A percentile compares a stretch with the other conserved stretches of the same genome.
These are phyloP conservation scores for Acheta domesticus DNA, from an alignment of 2,888 invertebrate genomes.

Conservation along the genomic window DNA sequence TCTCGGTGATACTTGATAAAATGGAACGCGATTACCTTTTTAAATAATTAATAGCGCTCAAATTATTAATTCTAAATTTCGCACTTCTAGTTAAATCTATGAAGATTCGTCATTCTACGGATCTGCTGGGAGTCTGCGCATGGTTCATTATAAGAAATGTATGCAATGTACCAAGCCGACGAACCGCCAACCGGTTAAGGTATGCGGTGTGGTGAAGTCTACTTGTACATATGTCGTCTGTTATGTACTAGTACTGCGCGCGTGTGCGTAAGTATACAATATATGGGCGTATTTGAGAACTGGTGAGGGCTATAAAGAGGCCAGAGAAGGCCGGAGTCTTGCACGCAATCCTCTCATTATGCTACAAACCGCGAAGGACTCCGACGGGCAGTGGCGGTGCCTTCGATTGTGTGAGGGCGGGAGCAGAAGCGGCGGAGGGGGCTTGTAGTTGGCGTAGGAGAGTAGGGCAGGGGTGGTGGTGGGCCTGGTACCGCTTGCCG, in stretches of 20 bases:
- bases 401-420: background rate
- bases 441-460: too few relatives aligned
- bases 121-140: background rate
- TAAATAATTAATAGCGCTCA: background rate
- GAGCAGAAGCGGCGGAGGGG: too few relatives aligned
- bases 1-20: background rate
- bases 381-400: background rate
- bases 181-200: too few relatives aligned
- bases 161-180: background rate
- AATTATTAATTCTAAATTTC: background rate
- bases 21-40: background rate
- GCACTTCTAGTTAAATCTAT: background rate
- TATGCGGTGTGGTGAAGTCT: too few relatives aligned
- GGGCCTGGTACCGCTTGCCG: too few relatives aligned
- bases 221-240: too few relatives aligned
- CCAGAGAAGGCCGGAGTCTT: background rate
- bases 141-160: background rate
- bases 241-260: background rate
- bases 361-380: constrained; percentile 9
- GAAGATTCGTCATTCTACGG: background rate
- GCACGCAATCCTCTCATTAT: background rate
- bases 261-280: background rate
- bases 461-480: too few relatives aligned
- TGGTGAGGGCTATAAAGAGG: background rate
- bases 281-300: constrained; percentile 18